These are phyloP conservation scores for Copidosoma floridanum DNA, from an alignment of 1,140 invertebrate genomes.

Conservation along the genomic window DNA sequence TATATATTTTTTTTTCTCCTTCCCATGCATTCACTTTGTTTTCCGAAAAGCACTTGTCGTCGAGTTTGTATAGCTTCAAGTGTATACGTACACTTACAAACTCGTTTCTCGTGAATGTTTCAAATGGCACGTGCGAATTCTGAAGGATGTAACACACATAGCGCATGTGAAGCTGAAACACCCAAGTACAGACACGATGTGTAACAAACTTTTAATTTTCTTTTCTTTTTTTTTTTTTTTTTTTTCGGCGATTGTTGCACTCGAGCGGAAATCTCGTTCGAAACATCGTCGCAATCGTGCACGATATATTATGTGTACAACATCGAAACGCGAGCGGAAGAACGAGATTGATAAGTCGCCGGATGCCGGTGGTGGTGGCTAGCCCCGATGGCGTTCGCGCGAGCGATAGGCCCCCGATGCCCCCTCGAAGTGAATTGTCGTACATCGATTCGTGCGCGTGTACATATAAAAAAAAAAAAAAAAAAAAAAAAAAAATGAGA, in stretches of 20 bases:
- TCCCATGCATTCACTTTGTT: neutral
- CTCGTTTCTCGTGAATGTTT: too few relatives aligned
- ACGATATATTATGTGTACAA: conserved; percentile 10
- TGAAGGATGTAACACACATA: too few relatives aligned
- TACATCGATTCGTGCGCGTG: neutral
- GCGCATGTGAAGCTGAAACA: too few relatives aligned
- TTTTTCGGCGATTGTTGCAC: neutral
- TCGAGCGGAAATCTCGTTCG: neutral
- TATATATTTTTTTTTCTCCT: conserved; percentile 5
- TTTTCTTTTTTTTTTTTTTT: neutral
- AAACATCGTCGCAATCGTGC: too few relatives aligned
- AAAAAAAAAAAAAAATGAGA: too few relatives aligned
- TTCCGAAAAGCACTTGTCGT: neutral
- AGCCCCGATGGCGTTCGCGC: too few relatives aligned
- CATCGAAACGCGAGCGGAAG: conserved; percentile 42
- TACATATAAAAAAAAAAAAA: neutral
- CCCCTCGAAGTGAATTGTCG: neutral
- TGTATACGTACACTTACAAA: too few relatives aligned
- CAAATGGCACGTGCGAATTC: too few relatives aligned
- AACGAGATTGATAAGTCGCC: conserved; percentile 49
- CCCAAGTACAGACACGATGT: neutral
- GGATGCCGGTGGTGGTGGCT: conserved; percentile 49
- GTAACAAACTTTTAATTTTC: neutral
- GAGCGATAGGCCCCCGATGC: neutral
- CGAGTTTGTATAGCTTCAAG: neutral